Evolutionary conservation across 2,113 vertebrate species (phyloP).

Genomic region (Mystacornis crossleyi): DNA sequence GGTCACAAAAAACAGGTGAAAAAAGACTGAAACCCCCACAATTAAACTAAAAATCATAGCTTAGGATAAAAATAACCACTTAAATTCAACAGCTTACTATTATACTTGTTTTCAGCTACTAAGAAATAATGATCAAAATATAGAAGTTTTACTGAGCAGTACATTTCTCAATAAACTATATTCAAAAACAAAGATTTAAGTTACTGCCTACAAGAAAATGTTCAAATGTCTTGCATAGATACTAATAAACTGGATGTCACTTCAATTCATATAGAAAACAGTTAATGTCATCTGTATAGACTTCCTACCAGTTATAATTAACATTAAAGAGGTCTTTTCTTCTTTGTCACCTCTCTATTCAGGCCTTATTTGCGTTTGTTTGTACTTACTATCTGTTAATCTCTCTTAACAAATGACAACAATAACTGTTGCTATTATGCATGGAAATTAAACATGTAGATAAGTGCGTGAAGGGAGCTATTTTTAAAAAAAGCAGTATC

Average conservation of each 20-base stretch:
- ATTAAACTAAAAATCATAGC: neutral
- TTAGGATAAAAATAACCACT: neutral
- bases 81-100: neutral
- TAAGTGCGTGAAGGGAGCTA: slow-evolving; percentile 74
- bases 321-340: slow-evolving; percentile 75
- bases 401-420: slow-evolving; percentile 78
- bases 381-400: slow-evolving; percentile 82
- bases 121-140: slow-evolving; percentile 1
- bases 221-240: neutral
- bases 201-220: slow-evolving; percentile 46
- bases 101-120: neutral
- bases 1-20: neutral
- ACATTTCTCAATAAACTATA: neutral
- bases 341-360: slow-evolving; percentile 81
- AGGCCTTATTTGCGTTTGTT: slow-evolving; percentile 76
- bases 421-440: slow-evolving; percentile 77
- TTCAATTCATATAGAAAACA: slow-evolving; percentile 65
- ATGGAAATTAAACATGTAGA: slow-evolving; percentile 79
- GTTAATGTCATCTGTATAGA: slow-evolving; percentile 74
- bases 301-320: slow-evolving; percentile 80
- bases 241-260: slow-evolving; percentile 50
- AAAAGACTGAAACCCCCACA: neutral
- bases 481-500: slow-evolving; percentile 72
- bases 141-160: neutral
- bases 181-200: neutral